These are phyloP conservation scores for Piprites chloris DNA, from an alignment of 2,113 vertebrate genomes.

Conservation along the genomic window DNA sequence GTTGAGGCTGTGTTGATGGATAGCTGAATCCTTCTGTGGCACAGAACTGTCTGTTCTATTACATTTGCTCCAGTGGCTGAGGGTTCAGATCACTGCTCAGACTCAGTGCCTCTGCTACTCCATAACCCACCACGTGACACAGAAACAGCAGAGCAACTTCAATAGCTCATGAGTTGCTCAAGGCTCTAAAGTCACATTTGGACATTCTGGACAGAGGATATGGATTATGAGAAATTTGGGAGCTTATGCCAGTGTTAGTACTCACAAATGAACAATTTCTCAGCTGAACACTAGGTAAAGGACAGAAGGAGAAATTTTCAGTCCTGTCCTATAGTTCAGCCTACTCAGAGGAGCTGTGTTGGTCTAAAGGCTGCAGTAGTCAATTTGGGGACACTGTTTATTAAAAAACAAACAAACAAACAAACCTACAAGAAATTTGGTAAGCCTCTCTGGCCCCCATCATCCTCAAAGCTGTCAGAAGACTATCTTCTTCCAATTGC, in stretches of 20 bases:
- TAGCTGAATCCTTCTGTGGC: background rate
- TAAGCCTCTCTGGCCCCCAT: background rate
- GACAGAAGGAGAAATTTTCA: background rate
- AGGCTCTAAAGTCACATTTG: background rate
- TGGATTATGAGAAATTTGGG: background rate
- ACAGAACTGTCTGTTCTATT: background rate
- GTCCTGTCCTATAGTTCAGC: background rate
- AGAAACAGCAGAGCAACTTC: background rate
- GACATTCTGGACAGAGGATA: background rate
- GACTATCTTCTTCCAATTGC: background rate
- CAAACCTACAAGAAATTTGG: background rate
- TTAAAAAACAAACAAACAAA: background rate
- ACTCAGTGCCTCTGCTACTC: background rate
- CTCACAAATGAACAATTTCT: background rate
- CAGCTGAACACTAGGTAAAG: background rate
- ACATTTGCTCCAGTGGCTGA: background rate
- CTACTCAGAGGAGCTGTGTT: background rate
- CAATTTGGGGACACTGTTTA: background rate
- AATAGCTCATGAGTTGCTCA: background rate
- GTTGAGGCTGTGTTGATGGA: background rate
- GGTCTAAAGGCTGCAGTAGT: background rate
- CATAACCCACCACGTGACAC: background rate
- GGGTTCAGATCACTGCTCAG: background rate
- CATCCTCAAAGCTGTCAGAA: background rate
- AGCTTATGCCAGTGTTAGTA: background rate